Evolutionary conservation across 2,888 invertebrate genomes (phyloP).

Genomic region (Malthinus seriepunctatus): DNA sequence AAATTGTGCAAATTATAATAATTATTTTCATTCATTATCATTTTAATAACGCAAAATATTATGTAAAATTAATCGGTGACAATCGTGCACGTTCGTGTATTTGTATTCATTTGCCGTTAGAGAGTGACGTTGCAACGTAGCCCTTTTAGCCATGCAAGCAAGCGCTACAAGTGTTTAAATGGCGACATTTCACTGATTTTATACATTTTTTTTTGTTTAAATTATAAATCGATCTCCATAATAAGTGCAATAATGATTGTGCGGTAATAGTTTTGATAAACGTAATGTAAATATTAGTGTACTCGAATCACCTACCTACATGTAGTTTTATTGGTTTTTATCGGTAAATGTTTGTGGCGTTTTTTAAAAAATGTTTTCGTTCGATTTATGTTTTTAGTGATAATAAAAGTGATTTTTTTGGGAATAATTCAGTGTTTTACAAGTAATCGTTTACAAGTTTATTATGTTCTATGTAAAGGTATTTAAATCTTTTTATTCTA

Average conservation of each 20-base stretch:
- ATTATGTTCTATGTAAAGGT: slow-evolving; percentile 28
- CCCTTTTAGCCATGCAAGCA: slow-evolving; percentile 37
- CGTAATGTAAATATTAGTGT: slow-evolving; percentile 1
- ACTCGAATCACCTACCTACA: neutral
- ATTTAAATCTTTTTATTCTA: slow-evolving; percentile 14
- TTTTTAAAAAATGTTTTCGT: slow-evolving; percentile 24
- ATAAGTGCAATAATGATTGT: slow-evolving; percentile 5
- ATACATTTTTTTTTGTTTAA: slow-evolving; percentile 9
- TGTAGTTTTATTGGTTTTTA: neutral
- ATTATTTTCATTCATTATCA: no score
- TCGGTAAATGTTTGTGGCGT: slow-evolving; percentile 10
- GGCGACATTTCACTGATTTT: slow-evolving; percentile 16
- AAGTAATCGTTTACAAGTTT: neutral
- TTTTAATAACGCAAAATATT: no score
- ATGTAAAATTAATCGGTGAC: no score
- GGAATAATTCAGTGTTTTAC: neutral
- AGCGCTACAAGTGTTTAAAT: slow-evolving; percentile 47
- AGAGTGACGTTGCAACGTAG: slow-evolving; percentile 42
- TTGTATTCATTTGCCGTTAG: slow-evolving; percentile 18
- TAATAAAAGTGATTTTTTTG: slow-evolving; percentile 1
- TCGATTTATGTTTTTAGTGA: slow-evolving; percentile 20
- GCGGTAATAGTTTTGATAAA: slow-evolving; percentile 8
- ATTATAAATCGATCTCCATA: neutral
- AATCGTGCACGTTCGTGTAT: no score
- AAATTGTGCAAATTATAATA: no score